These are phyloP conservation scores for Brachyrhaphis roseni DNA, from an alignment of 2,797 vertebrate genomes.

Conservation along the genomic window DNA sequence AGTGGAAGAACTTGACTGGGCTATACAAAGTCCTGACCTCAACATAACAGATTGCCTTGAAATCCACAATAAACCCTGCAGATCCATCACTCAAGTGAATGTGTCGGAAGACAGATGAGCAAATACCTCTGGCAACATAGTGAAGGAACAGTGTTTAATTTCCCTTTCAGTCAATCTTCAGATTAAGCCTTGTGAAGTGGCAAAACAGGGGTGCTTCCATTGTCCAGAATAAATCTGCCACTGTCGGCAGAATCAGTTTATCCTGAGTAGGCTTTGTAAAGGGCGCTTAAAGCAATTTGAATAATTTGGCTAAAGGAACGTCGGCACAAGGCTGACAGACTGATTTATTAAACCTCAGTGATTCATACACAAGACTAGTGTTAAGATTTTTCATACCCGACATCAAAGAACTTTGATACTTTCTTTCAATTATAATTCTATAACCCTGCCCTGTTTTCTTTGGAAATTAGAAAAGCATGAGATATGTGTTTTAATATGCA, in stretches of 20 bases:
- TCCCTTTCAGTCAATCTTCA: conserved; percentile 6
- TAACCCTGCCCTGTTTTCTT: conserved; percentile 43
- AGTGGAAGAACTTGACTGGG: neutral
- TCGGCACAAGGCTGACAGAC: conserved; percentile 42
- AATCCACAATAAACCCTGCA: neutral
- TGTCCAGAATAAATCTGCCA: conserved; percentile 17
- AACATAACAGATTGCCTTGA: neutral
- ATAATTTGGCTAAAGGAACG: conserved; percentile 47
- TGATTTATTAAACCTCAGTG: conserved; percentile 46
- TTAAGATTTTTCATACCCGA: conserved; percentile 41
- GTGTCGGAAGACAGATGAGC: neutral
- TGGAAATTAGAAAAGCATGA: conserved; percentile 3
- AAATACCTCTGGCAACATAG: neutral
- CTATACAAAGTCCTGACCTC: neutral
- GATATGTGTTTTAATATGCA: conserved; percentile 16
- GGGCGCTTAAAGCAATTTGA: conserved; percentile 38
- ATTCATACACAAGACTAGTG: conserved; percentile 43
- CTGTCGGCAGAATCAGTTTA: conserved; percentile 42
- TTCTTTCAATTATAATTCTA: conserved; percentile 51
- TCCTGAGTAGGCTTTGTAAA: conserved; percentile 40
- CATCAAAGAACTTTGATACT: conserved; percentile 50
- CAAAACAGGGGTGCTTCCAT: conserved; percentile 39
- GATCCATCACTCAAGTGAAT: neutral
- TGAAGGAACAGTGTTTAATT: neutral
- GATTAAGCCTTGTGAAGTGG: conserved; percentile 17